Base-by-base conservation (phyloP, 2,113 vertebrate genomes). In the Campylorhamphus procurvoides region DNA sequence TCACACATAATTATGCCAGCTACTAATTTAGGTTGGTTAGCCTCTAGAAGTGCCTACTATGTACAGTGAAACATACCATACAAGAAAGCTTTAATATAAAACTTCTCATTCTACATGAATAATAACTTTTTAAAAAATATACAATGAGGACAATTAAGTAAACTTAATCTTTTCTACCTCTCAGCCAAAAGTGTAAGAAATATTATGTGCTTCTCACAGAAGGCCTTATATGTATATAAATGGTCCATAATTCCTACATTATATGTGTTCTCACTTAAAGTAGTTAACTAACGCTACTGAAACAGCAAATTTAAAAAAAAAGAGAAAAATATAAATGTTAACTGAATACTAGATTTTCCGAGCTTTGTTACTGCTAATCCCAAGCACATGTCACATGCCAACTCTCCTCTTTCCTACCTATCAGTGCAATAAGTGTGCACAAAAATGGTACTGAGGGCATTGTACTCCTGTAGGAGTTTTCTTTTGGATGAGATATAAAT, bases 391-490 rank as follows among this genome's bases (percentile, higher is more conserved):
- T 67, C 40, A 71, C 2, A 6, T 12, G 25, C 7, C 50, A 60
- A 6, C 12, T 74, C 58, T 40, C 24, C 52, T 68, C 28, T 14
- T 56, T 92, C 58, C 25, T 91, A 64, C 31, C 20, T 31, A 39
- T 33, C 53, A 66, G n/a, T 46, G 46, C 25, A 53, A n/a, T 42
- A 53, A 9, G 10, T 56, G 12, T 39, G 23, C 37, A 75, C 49
- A 53, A 84, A 86, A 69, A 64, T 14, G 7, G 4, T 49, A 10
- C 60, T 75, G 9, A 40, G 37, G 67, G 23, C 31, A 63, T 15
- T n/a, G 58, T 74, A 80, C 53, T 91, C 77, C 91, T 74, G 58
- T 23, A 87, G 74, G 77, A 91, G 55, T 69, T 93, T 89, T 87
- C 81, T 93, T 87, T 58, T n/a, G 50, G 63, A 85, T 87, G 74